phyloP scores from a whole-genome alignment of 2,888 invertebrate species.

The Plusia festucae region DNA sequence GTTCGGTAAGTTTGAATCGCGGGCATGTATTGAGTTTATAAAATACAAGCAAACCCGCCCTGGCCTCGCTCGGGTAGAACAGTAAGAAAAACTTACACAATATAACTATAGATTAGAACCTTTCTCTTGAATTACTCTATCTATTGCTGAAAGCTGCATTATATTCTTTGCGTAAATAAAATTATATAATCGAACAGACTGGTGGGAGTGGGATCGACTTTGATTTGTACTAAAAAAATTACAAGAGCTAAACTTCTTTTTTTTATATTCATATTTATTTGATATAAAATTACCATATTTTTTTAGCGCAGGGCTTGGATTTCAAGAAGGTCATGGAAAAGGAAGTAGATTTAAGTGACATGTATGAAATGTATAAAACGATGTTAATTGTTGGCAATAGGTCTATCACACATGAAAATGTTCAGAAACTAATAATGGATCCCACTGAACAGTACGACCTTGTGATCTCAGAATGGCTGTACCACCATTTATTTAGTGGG shows the following conservation, averaged over 20 bases:
- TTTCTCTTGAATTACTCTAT: no score
- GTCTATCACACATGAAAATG: slow-evolving; percentile 46
- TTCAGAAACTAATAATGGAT: slow-evolving; percentile 63
- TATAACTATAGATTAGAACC: no score
- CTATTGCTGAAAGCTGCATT: no score
- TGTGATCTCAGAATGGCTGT: slow-evolving; percentile 72
- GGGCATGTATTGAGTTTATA: background rate
- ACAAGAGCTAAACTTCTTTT: no score
- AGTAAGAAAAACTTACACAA: no score
- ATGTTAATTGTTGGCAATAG: slow-evolving; percentile 41
- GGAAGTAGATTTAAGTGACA: slow-evolving; percentile 38
- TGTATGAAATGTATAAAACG: slow-evolving; percentile 23
- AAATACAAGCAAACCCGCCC: no score
- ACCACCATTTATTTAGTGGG: slow-evolving; percentile 67
- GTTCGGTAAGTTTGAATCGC: slow-evolving; percentile 41
- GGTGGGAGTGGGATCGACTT: no score
- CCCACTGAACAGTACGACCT: slow-evolving; percentile 66
- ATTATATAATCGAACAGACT: no score
- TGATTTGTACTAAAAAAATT: background rate
- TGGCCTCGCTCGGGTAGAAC: no score
- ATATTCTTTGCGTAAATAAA: no score
- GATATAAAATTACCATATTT: background rate
- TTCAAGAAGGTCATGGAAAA: slow-evolving; percentile 52
- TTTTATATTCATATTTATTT: no score
- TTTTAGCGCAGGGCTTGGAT: slow-evolving; percentile 35